Evolutionary conservation across 2,797 vertebrate species (phyloP), one percentile per base, ranked within the genome.

Genomic region (Danio choprae): DNA sequence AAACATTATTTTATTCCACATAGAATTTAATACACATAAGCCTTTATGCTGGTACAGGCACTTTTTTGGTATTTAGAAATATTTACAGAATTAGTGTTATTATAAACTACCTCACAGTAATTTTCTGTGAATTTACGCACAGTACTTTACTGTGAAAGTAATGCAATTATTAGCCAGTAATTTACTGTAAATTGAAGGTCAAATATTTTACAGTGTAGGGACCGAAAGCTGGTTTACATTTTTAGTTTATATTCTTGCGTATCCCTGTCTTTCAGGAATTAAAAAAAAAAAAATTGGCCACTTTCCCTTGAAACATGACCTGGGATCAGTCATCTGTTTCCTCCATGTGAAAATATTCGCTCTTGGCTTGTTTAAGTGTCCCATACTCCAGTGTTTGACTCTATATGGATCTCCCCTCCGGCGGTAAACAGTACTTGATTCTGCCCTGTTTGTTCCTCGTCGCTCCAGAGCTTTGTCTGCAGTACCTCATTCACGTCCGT

Each of bases 391-490:
- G 48, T 65, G 12, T 59, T 68, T 59, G 22, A 51, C 11, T 68
- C 29, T 60, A 10, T 48, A 58, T 9, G 46, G n/a, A 22, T 78
- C 55, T 78, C 2, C 65, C 76, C 55, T 70, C 44, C 22, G 55
- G 65, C 43, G 41, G 44, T 22, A 70, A 59, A 60, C 55, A 36
- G 40, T 67, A 36, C 7, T 77, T 48, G 53, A 59, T 44, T 62
- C 36, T 41, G 55, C 36, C 36, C 55, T 22, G 76, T 70, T 78
- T 78, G 55, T 69, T 69, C 18, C 44, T 70, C 44, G 0, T 60
- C 60, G 65, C 44, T 62, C 62, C 41, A 51, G 60, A 56, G 67
- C 36, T 79, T 79, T 79, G 68, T 72, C 59, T 64, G n/a, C 43
- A 43, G 7, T 10, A 16, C 12, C 63, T 72, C 74, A 73, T 82